phyloP scores from a whole-genome alignment of 2,888 invertebrate species.

The Diadromus collaris region DNA sequence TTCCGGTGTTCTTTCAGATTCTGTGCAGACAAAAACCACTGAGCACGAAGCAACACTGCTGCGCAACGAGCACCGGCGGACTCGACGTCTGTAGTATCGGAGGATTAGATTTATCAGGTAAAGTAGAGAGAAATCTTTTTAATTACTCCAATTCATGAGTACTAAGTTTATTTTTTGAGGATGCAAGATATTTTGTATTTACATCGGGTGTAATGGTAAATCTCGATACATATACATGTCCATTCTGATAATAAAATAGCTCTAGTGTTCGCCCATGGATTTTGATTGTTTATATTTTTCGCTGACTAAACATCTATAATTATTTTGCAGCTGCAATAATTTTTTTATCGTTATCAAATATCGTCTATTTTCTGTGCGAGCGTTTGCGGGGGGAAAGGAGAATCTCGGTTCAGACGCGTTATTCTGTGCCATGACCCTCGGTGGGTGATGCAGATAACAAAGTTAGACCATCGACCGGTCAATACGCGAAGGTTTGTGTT shows the following conservation, averaged over 20 bases:
- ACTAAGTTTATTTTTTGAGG: background rate
- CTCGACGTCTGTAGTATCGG: conserved; percentile 77
- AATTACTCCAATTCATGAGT: background rate
- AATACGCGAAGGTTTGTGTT: background rate
- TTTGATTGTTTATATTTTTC: too few species aligned
- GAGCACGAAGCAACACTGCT: conserved; percentile 77
- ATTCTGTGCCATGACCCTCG: background rate
- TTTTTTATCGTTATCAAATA: too few species aligned
- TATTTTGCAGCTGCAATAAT: background rate
- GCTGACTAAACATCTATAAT: too few species aligned
- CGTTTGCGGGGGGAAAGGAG: background rate
- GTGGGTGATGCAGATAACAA: conserved; percentile 21
- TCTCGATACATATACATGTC: too few species aligned
- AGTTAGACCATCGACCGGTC: conserved; percentile 23
- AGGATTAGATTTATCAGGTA: conserved; percentile 78
- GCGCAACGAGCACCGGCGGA: conserved; percentile 77
- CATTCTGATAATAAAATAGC: too few species aligned
- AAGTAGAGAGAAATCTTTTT: background rate
- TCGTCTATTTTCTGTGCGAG: background rate
- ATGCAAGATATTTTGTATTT: too few species aligned
- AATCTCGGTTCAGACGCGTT: background rate
- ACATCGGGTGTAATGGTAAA: too few species aligned
- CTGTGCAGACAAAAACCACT: conserved; percentile 76
- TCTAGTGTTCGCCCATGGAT: too few species aligned
- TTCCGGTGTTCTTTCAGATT: conserved; percentile 68